Evolutionary conservation across 2,113 vertebrate species (phyloP), one percentile per base, ranked within the genome.

Genomic region (Cardinalis cardinalis): DNA sequence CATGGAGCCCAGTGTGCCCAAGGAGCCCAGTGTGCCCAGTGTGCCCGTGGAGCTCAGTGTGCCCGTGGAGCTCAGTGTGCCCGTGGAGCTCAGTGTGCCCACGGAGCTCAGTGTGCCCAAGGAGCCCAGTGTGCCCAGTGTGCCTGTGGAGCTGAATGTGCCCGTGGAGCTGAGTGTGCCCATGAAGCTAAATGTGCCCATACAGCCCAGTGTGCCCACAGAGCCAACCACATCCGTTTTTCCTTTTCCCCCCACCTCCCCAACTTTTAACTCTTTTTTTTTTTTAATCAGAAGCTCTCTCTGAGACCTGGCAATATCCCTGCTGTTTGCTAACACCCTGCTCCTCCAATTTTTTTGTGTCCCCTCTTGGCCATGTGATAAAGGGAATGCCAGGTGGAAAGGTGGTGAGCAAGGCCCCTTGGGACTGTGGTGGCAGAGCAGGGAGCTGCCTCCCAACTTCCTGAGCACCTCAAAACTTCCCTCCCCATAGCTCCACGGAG

Each of bases 211-310:
- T 28, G 26, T 51, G 49, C 26, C 49, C 49, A 28, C 11, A 10
- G 9, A 28, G 38, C 34, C 56, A 51, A 63, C 8, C 6, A 7
- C 5, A 1, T 58, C 23, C 15, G 25, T 43, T 40, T 29, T 10
- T 15, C 21, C 51, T 38, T 26, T 7, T 3, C 16, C 18, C 17
- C 1, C 3, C 16, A 8, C 41, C 4, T 7, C 12, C 23, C 1
- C 2, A 31, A 18, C 46, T 77, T 91, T 63, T 36, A 48, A 73
- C 25, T 28, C 6, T 6, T 46, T 66, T 58, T 26, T 31, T 49
- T 44, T 5, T 1, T 5, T 1, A 64, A 41, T 7, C 38, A 12
- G 28, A 83, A 81, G 26, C 61, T 52, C 36, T 65, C 0, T 34
- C 40, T 65, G 24, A 41, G 40, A 34, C 65, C 77, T 84, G 77